Evolutionary conservation across 1,140 invertebrate species (phyloP).

Genomic region (Bombus terrestris): DNA sequence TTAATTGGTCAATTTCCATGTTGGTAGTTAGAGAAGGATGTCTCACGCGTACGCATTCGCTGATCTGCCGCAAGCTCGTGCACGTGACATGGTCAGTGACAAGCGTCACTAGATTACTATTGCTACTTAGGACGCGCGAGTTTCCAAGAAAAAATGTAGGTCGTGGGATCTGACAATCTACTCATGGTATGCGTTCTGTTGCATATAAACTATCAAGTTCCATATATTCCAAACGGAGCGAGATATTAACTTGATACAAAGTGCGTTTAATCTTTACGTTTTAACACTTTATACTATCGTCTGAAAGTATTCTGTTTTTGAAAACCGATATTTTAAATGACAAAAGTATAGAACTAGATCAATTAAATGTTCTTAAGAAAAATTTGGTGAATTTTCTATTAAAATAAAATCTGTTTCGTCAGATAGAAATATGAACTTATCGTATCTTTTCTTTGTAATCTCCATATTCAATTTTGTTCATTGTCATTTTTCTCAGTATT

Average conservation of each 20-base stretch:
- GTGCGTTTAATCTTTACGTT: too few relatives aligned
- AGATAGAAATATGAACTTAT: too few relatives aligned
- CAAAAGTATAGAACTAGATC: too few relatives aligned
- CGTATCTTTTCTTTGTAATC: not conserved
- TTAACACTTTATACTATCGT: too few relatives aligned
- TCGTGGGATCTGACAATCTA: not conserved
- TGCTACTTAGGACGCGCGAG: too few relatives aligned
- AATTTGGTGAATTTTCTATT: too few relatives aligned
- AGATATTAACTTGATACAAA: not conserved
- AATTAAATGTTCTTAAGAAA: too few relatives aligned
- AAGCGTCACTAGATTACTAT: too few relatives aligned
- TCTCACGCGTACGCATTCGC: not conserved
- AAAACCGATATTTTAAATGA: not conserved
- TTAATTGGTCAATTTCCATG: too few relatives aligned
- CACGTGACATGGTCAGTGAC: not conserved
- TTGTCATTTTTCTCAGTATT: not conserved
- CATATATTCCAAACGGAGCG: not conserved
- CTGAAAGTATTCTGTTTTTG: not conserved
- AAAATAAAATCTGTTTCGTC: too few relatives aligned
- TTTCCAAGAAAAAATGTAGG: not conserved
- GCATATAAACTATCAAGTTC: not conserved
- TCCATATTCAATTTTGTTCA: not conserved
- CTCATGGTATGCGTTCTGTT: not conserved
- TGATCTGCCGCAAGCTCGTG: not conserved
- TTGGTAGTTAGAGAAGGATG: too few relatives aligned